Evolutionary conservation across 2,797 vertebrate species (phyloP).

Genomic region (Oophaga sylvatica): DNA sequence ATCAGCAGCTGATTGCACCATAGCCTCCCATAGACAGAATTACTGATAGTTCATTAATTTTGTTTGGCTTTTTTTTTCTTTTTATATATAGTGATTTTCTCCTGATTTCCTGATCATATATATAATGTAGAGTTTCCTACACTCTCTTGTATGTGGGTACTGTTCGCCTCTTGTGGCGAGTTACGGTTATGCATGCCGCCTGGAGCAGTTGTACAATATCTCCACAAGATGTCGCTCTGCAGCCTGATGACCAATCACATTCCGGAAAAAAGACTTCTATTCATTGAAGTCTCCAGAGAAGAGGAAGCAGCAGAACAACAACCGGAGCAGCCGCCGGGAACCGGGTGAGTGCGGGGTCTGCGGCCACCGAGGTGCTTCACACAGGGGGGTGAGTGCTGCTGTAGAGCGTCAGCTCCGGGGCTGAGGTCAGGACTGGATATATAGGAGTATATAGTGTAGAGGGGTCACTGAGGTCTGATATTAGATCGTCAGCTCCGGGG

Average conservation of each 20-base stretch:
- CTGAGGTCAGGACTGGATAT: neutral
- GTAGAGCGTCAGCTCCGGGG: constrained; percentile 40
- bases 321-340: neutral
- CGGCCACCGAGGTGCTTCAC: neutral
- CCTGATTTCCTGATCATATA: no score
- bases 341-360: constrained; percentile 12
- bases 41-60: no score
- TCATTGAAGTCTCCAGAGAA: constrained; percentile 46
- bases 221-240: constrained; percentile 22
- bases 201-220: neutral
- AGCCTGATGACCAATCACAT: neutral
- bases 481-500: neutral
- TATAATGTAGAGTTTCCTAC: no score
- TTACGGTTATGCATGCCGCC: neutral
- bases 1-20: no score
- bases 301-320: constrained; percentile 29
- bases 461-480: neutral
- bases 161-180: neutral
- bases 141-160: no score
- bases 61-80: no score
- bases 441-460: no score
- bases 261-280: constrained; percentile 12
- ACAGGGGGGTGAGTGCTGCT: neutral
- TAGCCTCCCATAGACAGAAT: no score
- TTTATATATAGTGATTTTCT: no score